phyloP scores from a whole-genome alignment of 1,140 invertebrate genomes.

The Cardiocondyla obscurior region DNA sequence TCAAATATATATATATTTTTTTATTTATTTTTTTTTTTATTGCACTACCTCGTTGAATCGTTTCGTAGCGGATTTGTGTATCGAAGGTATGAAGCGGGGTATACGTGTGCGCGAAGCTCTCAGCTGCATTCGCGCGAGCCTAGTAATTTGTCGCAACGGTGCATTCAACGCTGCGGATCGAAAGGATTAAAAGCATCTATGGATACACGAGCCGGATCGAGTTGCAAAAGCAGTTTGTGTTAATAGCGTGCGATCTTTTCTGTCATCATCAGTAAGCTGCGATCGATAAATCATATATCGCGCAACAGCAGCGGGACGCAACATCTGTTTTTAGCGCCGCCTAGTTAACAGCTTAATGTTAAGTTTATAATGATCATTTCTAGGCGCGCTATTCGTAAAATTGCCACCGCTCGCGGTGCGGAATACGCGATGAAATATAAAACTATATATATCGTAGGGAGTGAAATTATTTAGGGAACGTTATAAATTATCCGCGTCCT shows the following conservation, averaged over 20 bases:
- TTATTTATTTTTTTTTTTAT: conserved; percentile 12
- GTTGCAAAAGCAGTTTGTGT: conserved; percentile 49
- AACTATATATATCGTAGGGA: too few species aligned
- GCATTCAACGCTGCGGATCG: conserved; percentile 65
- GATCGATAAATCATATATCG: conserved; percentile 34
- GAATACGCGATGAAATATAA: too few species aligned
- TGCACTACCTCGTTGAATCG: background rate
- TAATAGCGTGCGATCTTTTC: conserved; percentile 47
- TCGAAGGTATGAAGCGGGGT: background rate
- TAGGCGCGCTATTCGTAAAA: background rate
- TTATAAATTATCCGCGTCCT: too few species aligned
- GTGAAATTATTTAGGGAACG: too few species aligned
- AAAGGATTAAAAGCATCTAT: conserved; percentile 65
- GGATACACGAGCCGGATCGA: conserved; percentile 28
- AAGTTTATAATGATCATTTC: background rate
- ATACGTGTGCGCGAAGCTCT: conserved; percentile 1
- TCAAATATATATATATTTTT: too few species aligned
- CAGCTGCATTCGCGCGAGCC: conserved; percentile 52
- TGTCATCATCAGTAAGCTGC: conserved; percentile 17
- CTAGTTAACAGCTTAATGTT: conserved; percentile 1
- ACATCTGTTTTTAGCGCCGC: conserved; percentile 13
- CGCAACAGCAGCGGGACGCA: background rate
- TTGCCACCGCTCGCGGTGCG: too few species aligned
- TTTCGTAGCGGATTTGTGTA: conserved; percentile 60
- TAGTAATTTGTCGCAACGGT: conserved; percentile 67